Base-by-base conservation (phyloP, 2,888 invertebrate species). In the Scaptomyza cyrtandrae region DNA sequence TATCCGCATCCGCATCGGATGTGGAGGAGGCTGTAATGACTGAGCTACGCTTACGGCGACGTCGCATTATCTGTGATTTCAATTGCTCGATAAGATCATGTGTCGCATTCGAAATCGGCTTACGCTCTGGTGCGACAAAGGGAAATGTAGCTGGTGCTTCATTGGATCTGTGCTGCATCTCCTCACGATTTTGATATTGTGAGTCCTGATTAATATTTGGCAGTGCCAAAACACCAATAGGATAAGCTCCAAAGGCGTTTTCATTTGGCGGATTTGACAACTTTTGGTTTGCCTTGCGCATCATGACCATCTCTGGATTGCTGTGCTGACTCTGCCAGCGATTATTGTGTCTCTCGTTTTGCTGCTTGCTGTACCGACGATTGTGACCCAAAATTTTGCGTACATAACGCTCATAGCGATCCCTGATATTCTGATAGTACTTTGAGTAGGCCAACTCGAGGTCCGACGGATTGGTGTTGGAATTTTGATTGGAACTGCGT, bases 331-430 rank as follows among this genome's bases (percentile, higher is more conserved):
- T 89, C 33, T 88, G 80, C 89, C 85, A 88, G 24, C 87, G 84
- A 2, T 86, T 86, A 55, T 90, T 89, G 60, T 77, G 80, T 10
- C 41, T 3, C 2, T 74, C 59, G 6, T 78, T 71, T 10, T 62
- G 48, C 54, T 71, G 67, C 50, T 73, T 78, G 35, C 35, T 39
- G 49, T 74, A 65, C 6, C 75, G 57, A 1, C 75, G 80, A 64
- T 78, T 82, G 29, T 77, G 86, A 0, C 91, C 90, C 1, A 91
- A 71, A 31, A 92, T 79, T 60, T 90, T 90, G 49, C 90, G 90
- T 2, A 92, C 90, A 77, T 91, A 91, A 43, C 89, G 90, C 53
- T 90, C 87, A 49, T 91, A 91, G 43, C 91, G 90, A 48, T 90
- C 88, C 70, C 88, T 90, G 45, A 92, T 90, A 61, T 89, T 91